phyloP scores from a whole-genome alignment of 2,113 vertebrate genomes.

The Noturus placidus region DNA sequence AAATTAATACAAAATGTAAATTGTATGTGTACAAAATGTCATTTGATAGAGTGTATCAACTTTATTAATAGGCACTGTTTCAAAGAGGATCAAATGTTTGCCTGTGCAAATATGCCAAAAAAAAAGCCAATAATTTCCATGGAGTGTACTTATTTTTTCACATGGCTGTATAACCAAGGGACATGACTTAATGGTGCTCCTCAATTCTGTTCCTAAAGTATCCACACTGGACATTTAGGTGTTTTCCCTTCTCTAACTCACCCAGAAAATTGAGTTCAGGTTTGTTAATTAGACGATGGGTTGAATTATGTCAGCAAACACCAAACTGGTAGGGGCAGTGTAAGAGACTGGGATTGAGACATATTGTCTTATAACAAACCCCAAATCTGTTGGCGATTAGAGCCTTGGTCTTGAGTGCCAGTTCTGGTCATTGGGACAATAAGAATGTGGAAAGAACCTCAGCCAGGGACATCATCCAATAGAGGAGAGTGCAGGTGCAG shows the following conservation, averaged over 20 bases:
- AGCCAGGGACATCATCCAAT: constrained; percentile 7
- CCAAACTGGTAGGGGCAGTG: neutral
- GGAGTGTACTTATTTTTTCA: no score
- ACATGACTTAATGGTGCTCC: neutral
- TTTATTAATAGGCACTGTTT: no score
- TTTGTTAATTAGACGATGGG: neutral
- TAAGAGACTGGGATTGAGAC: neutral
- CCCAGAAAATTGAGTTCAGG: neutral
- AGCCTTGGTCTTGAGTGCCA: neutral
- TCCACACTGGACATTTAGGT: neutral
- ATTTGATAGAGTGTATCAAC: no score
- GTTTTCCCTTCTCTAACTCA: neutral
- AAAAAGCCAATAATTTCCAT: no score
- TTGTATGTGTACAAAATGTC: no score
- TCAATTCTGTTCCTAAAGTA: neutral
- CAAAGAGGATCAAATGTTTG: no score
- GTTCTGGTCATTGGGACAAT: neutral
- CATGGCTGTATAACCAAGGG: neutral
- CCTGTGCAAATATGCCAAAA: no score
- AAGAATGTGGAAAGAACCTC: neutral
- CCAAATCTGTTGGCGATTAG: constrained; percentile 35
- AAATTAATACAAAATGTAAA: no score
- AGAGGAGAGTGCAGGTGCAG: neutral
- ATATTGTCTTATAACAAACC: neutral
- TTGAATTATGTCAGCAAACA: neutral